phyloP scores from a whole-genome alignment of 2,888 invertebrate genomes.

The Nasonovia ribisnigri region DNA sequence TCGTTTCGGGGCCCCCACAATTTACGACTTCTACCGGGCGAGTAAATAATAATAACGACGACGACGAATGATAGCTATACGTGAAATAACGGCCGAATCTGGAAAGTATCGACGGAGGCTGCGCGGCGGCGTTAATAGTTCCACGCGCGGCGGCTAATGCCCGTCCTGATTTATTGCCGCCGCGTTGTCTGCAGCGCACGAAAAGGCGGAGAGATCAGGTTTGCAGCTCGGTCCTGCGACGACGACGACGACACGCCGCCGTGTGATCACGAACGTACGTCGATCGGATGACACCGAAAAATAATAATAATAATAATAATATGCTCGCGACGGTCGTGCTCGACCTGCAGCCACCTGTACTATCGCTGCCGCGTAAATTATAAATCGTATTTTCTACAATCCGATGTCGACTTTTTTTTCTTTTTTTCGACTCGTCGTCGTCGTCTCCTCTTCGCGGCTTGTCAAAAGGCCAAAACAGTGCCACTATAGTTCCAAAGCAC shows the following conservation, averaged over 20 bases:
- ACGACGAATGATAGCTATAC: slow-evolving; percentile 32
- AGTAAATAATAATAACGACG: slow-evolving; percentile 47
- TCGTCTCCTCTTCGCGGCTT: not conserved
- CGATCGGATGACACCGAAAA: slow-evolving; percentile 56
- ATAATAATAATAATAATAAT: slow-evolving; percentile 27
- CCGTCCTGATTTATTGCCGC: slow-evolving; percentile 63
- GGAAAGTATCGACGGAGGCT: slow-evolving; percentile 53
- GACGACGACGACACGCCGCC: not conserved
- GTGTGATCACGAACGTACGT: not conserved
- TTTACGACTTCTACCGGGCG: slow-evolving; percentile 56
- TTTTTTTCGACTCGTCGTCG: not conserved
- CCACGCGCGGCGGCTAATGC: slow-evolving; percentile 55
- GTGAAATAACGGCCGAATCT: slow-evolving; percentile 34
- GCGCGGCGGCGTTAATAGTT: slow-evolving; percentile 54
- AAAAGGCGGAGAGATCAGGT: slow-evolving; percentile 56
- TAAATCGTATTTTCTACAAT: not conserved
- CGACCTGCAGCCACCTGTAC: not conserved
- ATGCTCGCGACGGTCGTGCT: not conserved
- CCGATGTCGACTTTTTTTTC: not conserved
- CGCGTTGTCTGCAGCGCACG: slow-evolving; percentile 56
- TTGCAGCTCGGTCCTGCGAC: slow-evolving; percentile 13
- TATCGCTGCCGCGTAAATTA: not conserved
- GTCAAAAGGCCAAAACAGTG: not conserved
- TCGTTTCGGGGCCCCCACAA: slow-evolving; percentile 57
- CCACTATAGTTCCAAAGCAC: not conserved